Conservation (phyloP, 2,888 invertebrate genomes). For the Microchrysa polita region DNA sequence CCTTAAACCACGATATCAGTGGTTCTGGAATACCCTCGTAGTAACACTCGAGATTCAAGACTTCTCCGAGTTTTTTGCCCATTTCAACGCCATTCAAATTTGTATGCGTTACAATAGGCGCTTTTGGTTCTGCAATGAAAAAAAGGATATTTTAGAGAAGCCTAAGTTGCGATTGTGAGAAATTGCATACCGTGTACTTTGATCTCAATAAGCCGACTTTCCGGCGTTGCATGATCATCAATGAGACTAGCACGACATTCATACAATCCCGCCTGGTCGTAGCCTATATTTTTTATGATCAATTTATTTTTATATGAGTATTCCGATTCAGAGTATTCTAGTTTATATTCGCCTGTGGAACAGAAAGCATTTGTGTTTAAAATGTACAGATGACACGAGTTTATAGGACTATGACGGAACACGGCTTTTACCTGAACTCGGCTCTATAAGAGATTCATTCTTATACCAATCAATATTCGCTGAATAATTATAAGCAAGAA, state of each 20-base stretch:
- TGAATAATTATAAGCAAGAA: constrained; percentile 67
- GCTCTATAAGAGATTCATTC: constrained; percentile 55
- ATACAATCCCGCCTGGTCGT: constrained; percentile 62
- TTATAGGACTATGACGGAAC: too few relatives aligned
- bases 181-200: constrained; percentile 60
- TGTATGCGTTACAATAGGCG: constrained; percentile 63
- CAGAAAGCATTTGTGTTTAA: background rate
- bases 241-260: constrained; percentile 60
- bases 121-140: constrained; percentile 61
- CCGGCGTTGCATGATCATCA: constrained; percentile 53
- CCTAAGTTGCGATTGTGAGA: background rate
- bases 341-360: constrained; percentile 51
- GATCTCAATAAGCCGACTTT: constrained; percentile 58
- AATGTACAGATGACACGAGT: background rate
- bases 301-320: constrained; percentile 61
- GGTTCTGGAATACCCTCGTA: constrained; percentile 73
- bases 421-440: constrained; percentile 50
- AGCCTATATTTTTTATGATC: constrained; percentile 59
- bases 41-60: constrained; percentile 66
- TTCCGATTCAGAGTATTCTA: constrained; percentile 54
- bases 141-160: constrained; percentile 47
- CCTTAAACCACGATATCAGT: constrained; percentile 76
- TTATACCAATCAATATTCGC: constrained; percentile 67
- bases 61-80: constrained; percentile 59
- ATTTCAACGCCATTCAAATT: constrained; percentile 65